Evolutionary conservation across 2,888 invertebrate genomes (phyloP), one percentile per base, ranked within the genome.

Genomic region (Caenorhabditis panamensis): DNA sequence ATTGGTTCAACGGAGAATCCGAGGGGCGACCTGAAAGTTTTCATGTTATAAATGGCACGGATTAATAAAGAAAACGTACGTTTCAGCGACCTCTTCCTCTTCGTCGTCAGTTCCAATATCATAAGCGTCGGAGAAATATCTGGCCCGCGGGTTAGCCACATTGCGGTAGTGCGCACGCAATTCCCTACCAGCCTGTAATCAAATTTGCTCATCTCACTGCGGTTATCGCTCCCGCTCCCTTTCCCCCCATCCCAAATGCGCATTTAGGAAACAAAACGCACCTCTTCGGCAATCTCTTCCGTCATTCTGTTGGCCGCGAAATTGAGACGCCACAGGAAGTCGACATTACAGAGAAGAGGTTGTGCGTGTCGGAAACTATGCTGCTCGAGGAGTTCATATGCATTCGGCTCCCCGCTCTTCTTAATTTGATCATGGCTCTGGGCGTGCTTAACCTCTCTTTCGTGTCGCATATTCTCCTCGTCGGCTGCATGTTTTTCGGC

Each of bases 281-380:
- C 85, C 68, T 82, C 83, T 71, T 90, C 90, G 41, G 89, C 90
- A 73, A 90, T 88, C 41, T 86, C 77, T 73, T 89, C 90, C 1
- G 89, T 88, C 62, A 89, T 76, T 72, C 90, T 66, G 59, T 89
- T 86, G 11, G 89, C 90, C 8, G 84, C 87, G 82, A 89, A 90
- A 78, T 90, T 89, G 59, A 90, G 80, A 49, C 87, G 86, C 61
- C 87, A 87, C 26, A 89, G 79, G 77, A 89, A 88, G 68, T 89
- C 88, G 20, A 88, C 85, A 69, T 88, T 86, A 69, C 84, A 83
- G 24, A 88, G 82, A 18, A 86, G 83, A 22, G 77, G 69, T 20
- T 67, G 67, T 53, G 78, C 71, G 64, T 85, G 78, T 9, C 79
- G 84, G 73, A 84, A 87, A 49, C 85, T 85, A 59, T 84, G 84